Conservation (phyloP, 2,797 vertebrate species). For the Leuciscus waleckii region DNA sequence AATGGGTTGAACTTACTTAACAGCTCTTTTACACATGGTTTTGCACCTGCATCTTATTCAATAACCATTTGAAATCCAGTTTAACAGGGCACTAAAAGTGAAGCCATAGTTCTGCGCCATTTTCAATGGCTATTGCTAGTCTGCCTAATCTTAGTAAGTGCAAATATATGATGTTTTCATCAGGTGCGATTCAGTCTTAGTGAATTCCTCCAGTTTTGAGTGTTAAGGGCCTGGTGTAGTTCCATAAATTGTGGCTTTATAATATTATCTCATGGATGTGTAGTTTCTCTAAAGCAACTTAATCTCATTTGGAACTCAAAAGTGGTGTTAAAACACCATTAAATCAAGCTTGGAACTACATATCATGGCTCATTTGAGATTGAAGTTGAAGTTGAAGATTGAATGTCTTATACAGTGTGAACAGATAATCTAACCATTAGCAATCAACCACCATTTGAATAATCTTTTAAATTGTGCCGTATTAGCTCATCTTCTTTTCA, state of each 20-base stretch:
- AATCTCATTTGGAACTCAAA: not conserved
- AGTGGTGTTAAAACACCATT: not conserved
- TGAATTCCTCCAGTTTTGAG: not conserved
- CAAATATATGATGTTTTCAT: not conserved
- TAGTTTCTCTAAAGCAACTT: not conserved
- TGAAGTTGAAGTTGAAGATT: not conserved
- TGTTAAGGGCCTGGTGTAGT: not conserved
- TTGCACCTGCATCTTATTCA: not conserved
- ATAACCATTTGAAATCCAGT: not conserved
- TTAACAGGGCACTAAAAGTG: not conserved
- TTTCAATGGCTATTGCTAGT: not conserved
- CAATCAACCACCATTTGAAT: conserved; percentile 22
- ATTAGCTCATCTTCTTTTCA: conserved; percentile 23
- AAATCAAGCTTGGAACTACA: not conserved
- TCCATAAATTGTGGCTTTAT: not conserved
- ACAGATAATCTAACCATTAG: not conserved
- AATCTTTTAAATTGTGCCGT: not conserved
- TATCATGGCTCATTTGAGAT: not conserved
- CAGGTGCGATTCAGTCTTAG: not conserved
- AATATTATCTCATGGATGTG: not conserved
- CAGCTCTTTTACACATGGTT: not conserved
- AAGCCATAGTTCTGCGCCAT: not conserved
- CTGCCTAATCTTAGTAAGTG: not conserved
- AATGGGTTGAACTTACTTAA: not conserved
- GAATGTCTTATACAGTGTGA: not conserved